Evolutionary conservation across 1,140 invertebrate genomes (phyloP).

Genomic region (Sogatella furcifera): DNA sequence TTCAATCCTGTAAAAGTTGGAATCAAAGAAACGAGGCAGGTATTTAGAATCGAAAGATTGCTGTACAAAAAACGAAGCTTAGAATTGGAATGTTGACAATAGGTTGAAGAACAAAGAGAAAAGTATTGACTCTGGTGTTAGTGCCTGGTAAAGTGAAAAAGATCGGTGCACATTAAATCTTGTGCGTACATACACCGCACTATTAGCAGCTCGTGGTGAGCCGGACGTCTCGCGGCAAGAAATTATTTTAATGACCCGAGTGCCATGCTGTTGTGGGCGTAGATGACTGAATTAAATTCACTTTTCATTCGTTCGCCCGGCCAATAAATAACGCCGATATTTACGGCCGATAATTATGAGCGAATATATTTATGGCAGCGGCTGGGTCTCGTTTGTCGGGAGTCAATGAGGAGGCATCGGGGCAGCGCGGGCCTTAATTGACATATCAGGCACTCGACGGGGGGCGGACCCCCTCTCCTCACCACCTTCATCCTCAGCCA

Average conservation of each 20-base stretch:
- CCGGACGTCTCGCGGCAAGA: background rate
- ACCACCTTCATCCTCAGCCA: background rate
- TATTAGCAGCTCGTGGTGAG: too few species aligned
- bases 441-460: slow-evolving; percentile 2
- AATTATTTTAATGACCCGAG: slow-evolving; percentile 1
- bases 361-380: background rate
- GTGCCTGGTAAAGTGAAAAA: too few species aligned
- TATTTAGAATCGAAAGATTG: too few species aligned
- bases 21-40: too few species aligned
- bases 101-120: too few species aligned
- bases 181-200: too few species aligned
- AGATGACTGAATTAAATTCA: slow-evolving; percentile 1
- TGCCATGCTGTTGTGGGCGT: background rate
- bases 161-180: too few species aligned
- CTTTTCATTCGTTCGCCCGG: background rate
- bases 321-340: background rate
- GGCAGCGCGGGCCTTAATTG: background rate
- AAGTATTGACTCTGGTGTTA: too few species aligned
- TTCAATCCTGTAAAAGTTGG: too few species aligned
- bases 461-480: background rate
- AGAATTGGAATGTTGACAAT: too few species aligned
- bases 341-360: background rate
- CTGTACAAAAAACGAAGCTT: too few species aligned
- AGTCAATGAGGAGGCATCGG: background rate
- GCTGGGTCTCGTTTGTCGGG: background rate